Percentiles rank a stretch among this genome's conserved stretches.
These are phyloP conservation scores for Polydrusus tereticollis DNA, from an alignment of 2,888 invertebrate genomes.

Conservation along the genomic window DNA sequence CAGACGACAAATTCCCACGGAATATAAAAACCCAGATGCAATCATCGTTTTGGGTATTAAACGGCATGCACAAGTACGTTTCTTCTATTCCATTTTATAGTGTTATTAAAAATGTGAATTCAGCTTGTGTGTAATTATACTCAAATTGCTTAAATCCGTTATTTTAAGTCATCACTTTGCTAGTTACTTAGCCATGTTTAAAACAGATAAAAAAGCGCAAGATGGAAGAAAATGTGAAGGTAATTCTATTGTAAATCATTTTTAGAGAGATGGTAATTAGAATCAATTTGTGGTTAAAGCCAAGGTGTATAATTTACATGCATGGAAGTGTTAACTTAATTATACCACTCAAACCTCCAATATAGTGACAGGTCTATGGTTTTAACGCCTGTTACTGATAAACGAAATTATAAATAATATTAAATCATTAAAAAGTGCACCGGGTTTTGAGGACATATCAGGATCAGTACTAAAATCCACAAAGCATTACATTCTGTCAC, in stretches of 20 bases:
- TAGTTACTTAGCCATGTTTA: constrained; percentile 1
- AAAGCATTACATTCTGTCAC: no score
- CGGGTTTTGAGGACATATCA: no score
- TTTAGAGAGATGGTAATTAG: background rate
- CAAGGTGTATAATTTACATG: background rate
- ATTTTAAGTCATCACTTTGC: constrained; percentile 23
- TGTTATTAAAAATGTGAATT: constrained; percentile 40
- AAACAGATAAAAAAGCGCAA: background rate
- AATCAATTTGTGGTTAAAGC: background rate
- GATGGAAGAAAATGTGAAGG: background rate
- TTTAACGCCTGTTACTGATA: no score
- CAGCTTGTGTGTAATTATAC: constrained; percentile 24
- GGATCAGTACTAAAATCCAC: no score
- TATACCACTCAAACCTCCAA: no score
- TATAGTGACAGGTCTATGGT: no score
- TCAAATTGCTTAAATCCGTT: constrained; percentile 26
- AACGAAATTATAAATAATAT: no score
- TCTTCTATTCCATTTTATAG: constrained; percentile 13
- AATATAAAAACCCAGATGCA: constrained; percentile 26
- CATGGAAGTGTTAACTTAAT: background rate
- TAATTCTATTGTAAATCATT: constrained; percentile 1
- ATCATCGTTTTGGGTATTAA: constrained; percentile 32
- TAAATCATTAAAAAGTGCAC: no score
- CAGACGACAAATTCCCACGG: constrained; percentile 34
- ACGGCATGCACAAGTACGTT: constrained; percentile 28